phyloP scores from a whole-genome alignment of 2,888 invertebrate species.

The Philonicus albiceps region DNA sequence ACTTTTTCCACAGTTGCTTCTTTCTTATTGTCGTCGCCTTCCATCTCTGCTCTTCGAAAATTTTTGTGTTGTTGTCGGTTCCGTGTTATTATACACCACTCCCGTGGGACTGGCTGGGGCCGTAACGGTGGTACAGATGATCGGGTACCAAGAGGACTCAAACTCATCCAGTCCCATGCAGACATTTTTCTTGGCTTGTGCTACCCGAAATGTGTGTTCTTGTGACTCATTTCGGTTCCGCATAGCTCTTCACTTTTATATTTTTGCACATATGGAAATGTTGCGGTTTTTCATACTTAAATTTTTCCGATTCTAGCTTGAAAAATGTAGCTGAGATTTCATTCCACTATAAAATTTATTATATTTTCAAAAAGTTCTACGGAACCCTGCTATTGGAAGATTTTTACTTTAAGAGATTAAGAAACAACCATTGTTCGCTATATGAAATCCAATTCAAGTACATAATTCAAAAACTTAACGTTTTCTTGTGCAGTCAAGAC shows the following conservation, averaged over 20 bases:
- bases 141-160: background rate
- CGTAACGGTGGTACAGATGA: background rate
- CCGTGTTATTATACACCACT: slow-evolving; percentile 12
- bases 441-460: background rate
- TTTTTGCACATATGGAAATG: background rate
- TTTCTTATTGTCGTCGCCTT: background rate
- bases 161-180: background rate
- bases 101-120: background rate
- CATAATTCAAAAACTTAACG: background rate
- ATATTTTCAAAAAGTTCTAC: background rate
- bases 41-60: background rate
- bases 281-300: background rate
- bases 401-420: background rate
- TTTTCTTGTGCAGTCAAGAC: too few relatives aligned
- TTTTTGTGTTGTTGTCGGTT: slow-evolving; percentile 11
- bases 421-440: background rate
- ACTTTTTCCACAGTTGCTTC: background rate
- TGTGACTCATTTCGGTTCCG: slow-evolving; percentile 4
- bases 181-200: slow-evolving; percentile 11
- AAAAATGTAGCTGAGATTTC: background rate
- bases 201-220: background rate
- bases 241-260: background rate
- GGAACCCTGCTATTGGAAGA: background rate
- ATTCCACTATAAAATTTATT: background rate
- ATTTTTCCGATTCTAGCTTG: background rate